Base-by-base conservation (phyloP, 1,140 invertebrate species). In the Papilio aristodemus region DNA sequence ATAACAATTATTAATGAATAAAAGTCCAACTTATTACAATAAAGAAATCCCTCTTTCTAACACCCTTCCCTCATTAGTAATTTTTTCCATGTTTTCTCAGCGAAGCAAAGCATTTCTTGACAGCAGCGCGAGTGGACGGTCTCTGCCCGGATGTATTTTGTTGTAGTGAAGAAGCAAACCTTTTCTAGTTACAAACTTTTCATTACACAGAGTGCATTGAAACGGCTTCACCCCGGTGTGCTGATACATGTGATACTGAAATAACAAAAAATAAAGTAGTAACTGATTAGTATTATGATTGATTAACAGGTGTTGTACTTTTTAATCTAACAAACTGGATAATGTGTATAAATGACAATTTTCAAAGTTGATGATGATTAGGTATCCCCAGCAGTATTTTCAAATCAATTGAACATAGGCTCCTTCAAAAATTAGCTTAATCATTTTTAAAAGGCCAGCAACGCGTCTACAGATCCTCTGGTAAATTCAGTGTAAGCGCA, bases 171-270 rank as follows among this genome's bases (percentile, higher is more conserved):
- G 89, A 46, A 95, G 91, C 89, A 95, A 93, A 68, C 94, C 95
- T 84, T 94, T 93, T 76, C 94, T 93, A 8, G 95, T 92, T 0
- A 94, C 94, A 86, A 95, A 95, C 43, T 92, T 86, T 50, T 86
- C 85, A 36, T 71, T 39, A 82, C 96, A 97, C 25, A 94, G 92
- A 6, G 93, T 88, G 87, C 96, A 97, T 46, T 95, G 93, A 84
- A 95, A 97, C 11, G 95, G 95, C 79, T 96, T 96, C 79, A 97
- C 95, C 0, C 96, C 96, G 0, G 96, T 96, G 75, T 97, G 96
- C 64, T 94, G 93, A 41, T 95, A 92, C 94, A 96, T 95, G 81
- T 97, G 96, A 63, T 90, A 91, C 86, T 91, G 82, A 58, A 86
- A 91, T 67, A 75, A 70, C 78, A 71, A 69, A 54, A 74, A 59